Conservation (phyloP, 2,113 vertebrate genomes). For the Marcusenius ussheri region DNA sequence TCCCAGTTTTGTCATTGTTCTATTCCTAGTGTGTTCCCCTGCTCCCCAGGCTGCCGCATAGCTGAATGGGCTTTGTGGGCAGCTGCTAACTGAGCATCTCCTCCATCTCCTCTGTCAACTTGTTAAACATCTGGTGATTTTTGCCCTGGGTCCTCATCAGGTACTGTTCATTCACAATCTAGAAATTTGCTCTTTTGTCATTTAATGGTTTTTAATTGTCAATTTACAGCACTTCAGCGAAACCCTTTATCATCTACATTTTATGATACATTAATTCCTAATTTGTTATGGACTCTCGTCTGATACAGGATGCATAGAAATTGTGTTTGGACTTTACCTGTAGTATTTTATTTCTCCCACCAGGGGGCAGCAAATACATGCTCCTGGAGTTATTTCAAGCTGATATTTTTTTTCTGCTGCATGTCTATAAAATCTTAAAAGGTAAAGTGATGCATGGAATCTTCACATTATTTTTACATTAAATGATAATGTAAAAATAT, state of each 20-base stretch:
- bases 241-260: background rate
- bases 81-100: no score
- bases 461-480: background rate
- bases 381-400: background rate
- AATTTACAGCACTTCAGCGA: background rate
- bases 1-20: no score
- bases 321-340: background rate
- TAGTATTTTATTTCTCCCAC: background rate
- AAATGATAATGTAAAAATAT: background rate
- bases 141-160: no score
- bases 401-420: background rate
- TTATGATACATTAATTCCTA: background rate
- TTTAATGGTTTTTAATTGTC: background rate
- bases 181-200: background rate
- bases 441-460: background rate
- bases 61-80: no score
- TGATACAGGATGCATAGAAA: background rate
- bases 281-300: background rate
- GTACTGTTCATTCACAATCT: background rate
- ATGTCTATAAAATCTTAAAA: background rate
- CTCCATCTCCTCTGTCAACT: no score
- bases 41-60: no score
- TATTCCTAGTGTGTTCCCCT: no score
- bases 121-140: no score
- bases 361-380: slow-evolving; percentile 2